These are phyloP conservation scores for Staurois parvus DNA, from an alignment of 2,797 vertebrate genomes.

Conservation along the genomic window DNA sequence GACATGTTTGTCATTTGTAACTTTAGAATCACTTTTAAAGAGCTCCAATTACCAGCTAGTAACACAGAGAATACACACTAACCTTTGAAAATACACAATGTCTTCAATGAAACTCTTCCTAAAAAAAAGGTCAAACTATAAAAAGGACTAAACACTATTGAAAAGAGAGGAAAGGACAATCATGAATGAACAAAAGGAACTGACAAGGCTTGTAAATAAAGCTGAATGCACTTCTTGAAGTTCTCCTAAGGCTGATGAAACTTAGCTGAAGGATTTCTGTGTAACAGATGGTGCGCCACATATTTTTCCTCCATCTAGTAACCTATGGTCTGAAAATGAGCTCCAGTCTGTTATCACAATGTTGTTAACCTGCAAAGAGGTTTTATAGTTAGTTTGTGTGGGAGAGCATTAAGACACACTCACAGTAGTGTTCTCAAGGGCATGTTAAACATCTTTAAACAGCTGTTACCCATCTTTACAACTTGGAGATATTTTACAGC, in stretches of 20 bases:
- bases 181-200: not conserved
- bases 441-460: constrained; percentile 43
- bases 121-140: too few relatives aligned
- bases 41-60: not conserved
- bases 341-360: constrained; percentile 44
- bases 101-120: too few relatives aligned
- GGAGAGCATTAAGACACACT: constrained; percentile 34
- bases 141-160: too few relatives aligned
- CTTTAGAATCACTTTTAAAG: not conserved
- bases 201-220: not conserved
- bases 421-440: constrained; percentile 51
- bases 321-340: constrained; percentile 32
- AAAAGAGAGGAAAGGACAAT: not conserved
- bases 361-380: constrained; percentile 50
- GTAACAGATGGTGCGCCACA: constrained; percentile 39
- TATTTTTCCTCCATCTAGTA: constrained; percentile 32
- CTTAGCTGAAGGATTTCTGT: not conserved
- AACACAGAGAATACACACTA: not conserved
- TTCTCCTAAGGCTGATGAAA: not conserved
- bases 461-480: constrained; percentile 53
- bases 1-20: too few relatives aligned
- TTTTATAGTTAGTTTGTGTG: constrained; percentile 42
- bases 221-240: constrained; percentile 3
- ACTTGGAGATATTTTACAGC: constrained; percentile 45
- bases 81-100: too few relatives aligned